Base-by-base conservation (phyloP, 92 coral and sea anemone genomes). In the Palythoa grandis region DNA sequence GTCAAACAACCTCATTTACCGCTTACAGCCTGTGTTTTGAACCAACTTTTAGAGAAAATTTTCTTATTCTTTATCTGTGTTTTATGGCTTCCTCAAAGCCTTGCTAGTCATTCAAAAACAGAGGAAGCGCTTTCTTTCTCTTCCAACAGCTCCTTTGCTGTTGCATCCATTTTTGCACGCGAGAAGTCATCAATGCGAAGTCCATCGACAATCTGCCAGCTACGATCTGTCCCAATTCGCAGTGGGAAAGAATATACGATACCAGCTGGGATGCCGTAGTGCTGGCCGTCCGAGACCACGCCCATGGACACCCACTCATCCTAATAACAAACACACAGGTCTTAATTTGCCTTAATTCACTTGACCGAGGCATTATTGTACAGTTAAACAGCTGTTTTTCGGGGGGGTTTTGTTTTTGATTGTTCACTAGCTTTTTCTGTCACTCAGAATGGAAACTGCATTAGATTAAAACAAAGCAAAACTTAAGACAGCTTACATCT, bases 221-320 rank as follows among this genome's bases (percentile, higher is more conserved):
- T 87, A 40, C 78, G 52, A 50, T 93, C 86, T 5, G 39, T 17
- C 14, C 47, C 79, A 38, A 88, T 93, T 8, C 68, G 88, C 79
- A 95, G 86, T 20, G 99, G 99, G 89, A 86, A 93, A 3, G 99
- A 96, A 85, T 95, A 96, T 47, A 96, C 94, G 24, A 96, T 95
- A 54, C 95, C 99, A 38, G 78, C 90, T n/a, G 96, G 95, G 60
- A 96, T 88, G 40, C 99, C 99, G 88, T 96, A 96, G 60, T 58
- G 52, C 1, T 95, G 85, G 20, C 99, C 99, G 78, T 95, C 97
- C 2, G 99, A 93, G 48, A 90, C 88, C 24, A 96, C 99, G 22
- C 99, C 99, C 99, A 96, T 96, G 73, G 98, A 95, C 75, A 95
- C 97, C 93, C 91, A 91, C 39, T 88, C 88, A 52, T 84, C 91